Conservation (phyloP, 2,888 invertebrate genomes). For the Tachina fera region DNA sequence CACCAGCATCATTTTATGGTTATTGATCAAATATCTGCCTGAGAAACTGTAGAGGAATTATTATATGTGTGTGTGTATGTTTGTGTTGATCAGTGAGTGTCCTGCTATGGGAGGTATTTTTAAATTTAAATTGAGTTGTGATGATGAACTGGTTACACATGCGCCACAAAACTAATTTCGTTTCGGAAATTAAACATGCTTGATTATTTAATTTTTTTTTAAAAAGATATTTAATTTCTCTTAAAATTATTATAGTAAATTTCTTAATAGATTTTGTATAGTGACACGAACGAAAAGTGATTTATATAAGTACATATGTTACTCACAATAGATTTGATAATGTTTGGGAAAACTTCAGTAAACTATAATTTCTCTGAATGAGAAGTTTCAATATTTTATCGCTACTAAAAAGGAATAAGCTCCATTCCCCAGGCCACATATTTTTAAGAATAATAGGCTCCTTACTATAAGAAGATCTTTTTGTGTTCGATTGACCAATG, state of each 20-base stretch:
- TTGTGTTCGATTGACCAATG: too few species aligned
- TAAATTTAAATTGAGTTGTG: constrained; percentile 58
- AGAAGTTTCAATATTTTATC: too few species aligned
- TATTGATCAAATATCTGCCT: constrained; percentile 14
- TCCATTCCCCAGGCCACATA: too few species aligned
- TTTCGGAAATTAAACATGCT: constrained; percentile 22
- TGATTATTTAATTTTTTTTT: constrained; percentile 4
- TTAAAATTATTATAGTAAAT: neutral
- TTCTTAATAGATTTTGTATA: neutral
- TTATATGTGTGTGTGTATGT: neutral
- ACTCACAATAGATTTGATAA: too few species aligned
- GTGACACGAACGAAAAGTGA: too few species aligned
- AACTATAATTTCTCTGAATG: too few species aligned
- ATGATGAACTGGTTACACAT: constrained; percentile 55
- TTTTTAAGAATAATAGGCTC: too few species aligned
- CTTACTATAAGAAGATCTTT: too few species aligned
- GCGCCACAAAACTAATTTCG: constrained; percentile 65
- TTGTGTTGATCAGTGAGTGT: neutral
- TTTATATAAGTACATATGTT: too few species aligned
- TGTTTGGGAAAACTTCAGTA: too few species aligned
- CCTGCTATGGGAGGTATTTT: constrained; percentile 1
- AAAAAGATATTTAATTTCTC: neutral
- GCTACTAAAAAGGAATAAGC: too few species aligned
- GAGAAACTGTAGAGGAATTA: too few species aligned
- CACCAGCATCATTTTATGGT: constrained; percentile 4